These are phyloP conservation scores for Opisthograptis luteolata DNA, from an alignment of 2,888 invertebrate genomes.

Conservation along the genomic window DNA sequence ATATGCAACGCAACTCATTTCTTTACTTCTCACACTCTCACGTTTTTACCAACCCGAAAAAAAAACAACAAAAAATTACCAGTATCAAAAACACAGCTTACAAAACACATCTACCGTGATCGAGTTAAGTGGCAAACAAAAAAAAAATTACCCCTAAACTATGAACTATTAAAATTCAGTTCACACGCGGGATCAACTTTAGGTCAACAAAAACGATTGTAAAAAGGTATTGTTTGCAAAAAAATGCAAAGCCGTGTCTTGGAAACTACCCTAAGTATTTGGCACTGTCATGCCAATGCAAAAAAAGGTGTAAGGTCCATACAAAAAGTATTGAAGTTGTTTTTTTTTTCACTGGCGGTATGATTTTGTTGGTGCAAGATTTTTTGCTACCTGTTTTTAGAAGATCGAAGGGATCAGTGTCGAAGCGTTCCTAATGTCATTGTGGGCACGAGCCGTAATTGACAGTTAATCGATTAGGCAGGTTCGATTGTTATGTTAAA, in stretches of 20 bases:
- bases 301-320: not conserved
- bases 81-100: conserved; percentile 47
- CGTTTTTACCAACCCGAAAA: conserved; percentile 44
- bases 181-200: conserved; percentile 54
- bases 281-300: not conserved
- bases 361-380: conserved; percentile 11
- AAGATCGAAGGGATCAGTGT: conserved; percentile 48
- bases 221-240: conserved; percentile 40
- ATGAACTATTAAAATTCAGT: conserved; percentile 51
- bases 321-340: conserved; percentile 10
- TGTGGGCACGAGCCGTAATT: conserved; percentile 45
- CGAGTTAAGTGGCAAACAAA: conserved; percentile 57
- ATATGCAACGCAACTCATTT: not conserved
- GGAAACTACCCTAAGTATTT: conserved; percentile 21
- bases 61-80: conserved; percentile 34
- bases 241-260: conserved; percentile 36
- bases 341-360: conserved; percentile 7
- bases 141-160: conserved; percentile 41
- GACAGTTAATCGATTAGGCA: conserved; percentile 17
- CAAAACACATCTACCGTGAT: conserved; percentile 58
- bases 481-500: conserved; percentile 26
- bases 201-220: conserved; percentile 45
- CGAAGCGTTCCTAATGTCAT: conserved; percentile 34
- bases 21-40: conserved; percentile 36
- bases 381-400: conserved; percentile 38